These are phyloP conservation scores for Melanitta fusca DNA, from an alignment of 2,797 vertebrate species.

Conservation along the genomic window DNA sequence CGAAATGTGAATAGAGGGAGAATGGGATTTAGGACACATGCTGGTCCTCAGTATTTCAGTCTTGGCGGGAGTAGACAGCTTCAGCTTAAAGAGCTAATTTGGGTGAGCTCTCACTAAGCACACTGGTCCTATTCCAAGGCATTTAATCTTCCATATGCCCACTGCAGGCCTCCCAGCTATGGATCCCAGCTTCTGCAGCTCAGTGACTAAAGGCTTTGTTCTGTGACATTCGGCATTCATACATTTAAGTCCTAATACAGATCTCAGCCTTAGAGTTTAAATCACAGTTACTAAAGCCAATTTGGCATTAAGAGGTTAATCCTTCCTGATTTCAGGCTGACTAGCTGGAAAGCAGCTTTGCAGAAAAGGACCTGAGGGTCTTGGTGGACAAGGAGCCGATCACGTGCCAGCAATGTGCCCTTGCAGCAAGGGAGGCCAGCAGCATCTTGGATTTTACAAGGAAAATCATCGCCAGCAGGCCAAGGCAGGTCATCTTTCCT, in stretches of 20 bases:
- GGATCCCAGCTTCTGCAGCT: background rate
- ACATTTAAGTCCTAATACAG: background rate
- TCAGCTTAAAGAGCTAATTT: background rate
- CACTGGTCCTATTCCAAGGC: background rate
- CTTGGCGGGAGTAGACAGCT: background rate
- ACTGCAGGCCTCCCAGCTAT: background rate
- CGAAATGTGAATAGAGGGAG: background rate
- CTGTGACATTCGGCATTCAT: background rate
- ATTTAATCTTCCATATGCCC: background rate
- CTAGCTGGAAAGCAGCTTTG: background rate
- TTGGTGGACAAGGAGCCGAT: background rate
- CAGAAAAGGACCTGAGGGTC: background rate
- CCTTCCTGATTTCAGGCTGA: background rate
- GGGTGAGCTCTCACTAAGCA: fast-evolving
- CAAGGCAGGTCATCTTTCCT: background rate
- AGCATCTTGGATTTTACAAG: background rate
- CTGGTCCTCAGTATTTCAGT: background rate
- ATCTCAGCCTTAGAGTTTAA: background rate
- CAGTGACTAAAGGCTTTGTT: background rate
- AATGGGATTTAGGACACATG: background rate
- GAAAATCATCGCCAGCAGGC: background rate
- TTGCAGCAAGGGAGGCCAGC: background rate
- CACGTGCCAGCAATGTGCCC: background rate
- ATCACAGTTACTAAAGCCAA: background rate
- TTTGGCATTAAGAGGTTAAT: background rate